Evolutionary conservation across 2,113 vertebrate genomes (phyloP).

Genomic region (Heterotilapia buettikoferi): DNA sequence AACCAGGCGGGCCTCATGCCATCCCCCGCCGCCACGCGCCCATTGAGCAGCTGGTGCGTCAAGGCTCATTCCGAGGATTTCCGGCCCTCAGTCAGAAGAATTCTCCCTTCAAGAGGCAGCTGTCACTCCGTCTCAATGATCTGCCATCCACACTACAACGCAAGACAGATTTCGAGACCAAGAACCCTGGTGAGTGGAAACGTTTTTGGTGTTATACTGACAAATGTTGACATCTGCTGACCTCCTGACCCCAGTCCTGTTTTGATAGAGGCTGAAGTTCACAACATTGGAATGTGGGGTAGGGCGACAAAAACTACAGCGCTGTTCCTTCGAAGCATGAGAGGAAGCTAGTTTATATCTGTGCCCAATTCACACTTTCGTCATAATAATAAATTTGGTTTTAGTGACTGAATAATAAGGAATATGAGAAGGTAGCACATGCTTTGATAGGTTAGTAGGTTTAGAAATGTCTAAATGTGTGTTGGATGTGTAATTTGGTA

Average conservation of each 20-base stretch:
- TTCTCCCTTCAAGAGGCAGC: conserved; percentile 89
- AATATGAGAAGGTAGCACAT: background rate
- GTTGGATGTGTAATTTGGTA: background rate
- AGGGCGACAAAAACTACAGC: background rate
- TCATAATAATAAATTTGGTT: background rate
- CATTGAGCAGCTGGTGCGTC: conserved; percentile 88
- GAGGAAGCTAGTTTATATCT: background rate
- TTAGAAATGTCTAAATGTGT: background rate
- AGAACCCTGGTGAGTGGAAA: conserved; percentile 76
- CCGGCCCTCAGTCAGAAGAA: conserved; percentile 89
- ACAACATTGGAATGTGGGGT: background rate
- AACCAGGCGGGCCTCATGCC: conserved; percentile 77
- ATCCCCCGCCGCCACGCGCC: conserved; percentile 89
- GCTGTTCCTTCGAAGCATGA: background rate
- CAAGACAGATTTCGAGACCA: conserved; percentile 80
- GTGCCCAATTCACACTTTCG: background rate
- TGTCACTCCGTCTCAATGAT: conserved; percentile 87
- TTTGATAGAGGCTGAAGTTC: background rate
- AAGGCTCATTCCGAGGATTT: conserved; percentile 89
- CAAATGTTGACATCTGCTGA: background rate
- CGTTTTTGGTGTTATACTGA: background rate
- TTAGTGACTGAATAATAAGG: background rate
- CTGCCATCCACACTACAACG: conserved; percentile 88
- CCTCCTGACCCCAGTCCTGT: background rate
- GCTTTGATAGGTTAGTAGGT: background rate